phyloP scores from a whole-genome alignment of 2,888 invertebrate genomes.

The Muschampia plurimacula region DNA sequence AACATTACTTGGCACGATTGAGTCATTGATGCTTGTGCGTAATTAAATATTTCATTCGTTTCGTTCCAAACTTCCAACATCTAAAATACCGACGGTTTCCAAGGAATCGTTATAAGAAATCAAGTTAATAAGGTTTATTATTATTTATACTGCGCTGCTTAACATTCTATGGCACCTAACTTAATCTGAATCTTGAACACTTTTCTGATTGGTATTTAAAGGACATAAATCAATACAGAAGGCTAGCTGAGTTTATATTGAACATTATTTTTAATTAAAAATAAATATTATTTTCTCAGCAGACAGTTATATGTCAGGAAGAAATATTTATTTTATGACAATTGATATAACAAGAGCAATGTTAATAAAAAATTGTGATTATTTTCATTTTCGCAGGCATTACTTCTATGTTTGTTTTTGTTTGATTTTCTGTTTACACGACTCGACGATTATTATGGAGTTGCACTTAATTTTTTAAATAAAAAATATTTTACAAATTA shows the following conservation, averaged over 20 bases:
- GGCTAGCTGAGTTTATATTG: slow-evolving; percentile 3
- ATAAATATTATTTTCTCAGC: background rate
- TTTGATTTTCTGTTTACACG: too few relatives aligned
- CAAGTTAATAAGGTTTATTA: slow-evolving; percentile 43
- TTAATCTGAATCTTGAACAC: background rate
- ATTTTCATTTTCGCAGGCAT: too few relatives aligned
- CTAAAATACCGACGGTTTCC: slow-evolving; percentile 45
- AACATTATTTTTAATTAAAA: background rate
- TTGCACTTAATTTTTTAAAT: too few relatives aligned
- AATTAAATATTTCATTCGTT: slow-evolving; percentile 41
- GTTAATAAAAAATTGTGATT: too few relatives aligned
- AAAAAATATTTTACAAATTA: too few relatives aligned
- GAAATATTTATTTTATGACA: too few relatives aligned
- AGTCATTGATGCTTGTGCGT: slow-evolving; percentile 39
- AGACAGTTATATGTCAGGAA: too few relatives aligned
- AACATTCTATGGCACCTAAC: slow-evolving; percentile 21
- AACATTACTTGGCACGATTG: slow-evolving; percentile 54
- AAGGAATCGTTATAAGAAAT: slow-evolving; percentile 43
- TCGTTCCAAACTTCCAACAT: slow-evolving; percentile 37
- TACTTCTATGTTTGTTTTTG: too few relatives aligned
- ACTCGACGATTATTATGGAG: too few relatives aligned
- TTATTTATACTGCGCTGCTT: slow-evolving; percentile 32
- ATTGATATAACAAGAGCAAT: too few relatives aligned
- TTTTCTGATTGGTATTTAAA: slow-evolving; percentile 23
- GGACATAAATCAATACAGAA: slow-evolving; percentile 12